Percentiles rank a stretch among this genome's conserved stretches.
phyloP scores from a whole-genome alignment of 2,797 vertebrate species.

The Micromesistius poutassou region DNA sequence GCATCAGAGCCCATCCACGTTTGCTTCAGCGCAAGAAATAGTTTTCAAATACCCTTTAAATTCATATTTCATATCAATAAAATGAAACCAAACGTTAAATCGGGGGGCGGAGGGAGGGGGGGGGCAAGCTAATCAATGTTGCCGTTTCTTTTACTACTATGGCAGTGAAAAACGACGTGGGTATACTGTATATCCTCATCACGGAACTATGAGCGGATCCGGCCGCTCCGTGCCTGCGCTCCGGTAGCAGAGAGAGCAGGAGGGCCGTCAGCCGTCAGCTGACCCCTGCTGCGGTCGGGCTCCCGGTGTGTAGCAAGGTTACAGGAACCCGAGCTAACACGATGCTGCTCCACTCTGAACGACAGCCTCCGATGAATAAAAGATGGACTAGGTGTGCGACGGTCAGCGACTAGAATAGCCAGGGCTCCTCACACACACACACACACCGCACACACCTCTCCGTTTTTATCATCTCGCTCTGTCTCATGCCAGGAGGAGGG shows the following conservation, averaged over 20 bases:
- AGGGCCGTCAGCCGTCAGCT: neutral
- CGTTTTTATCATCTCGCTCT: conserved; percentile 26
- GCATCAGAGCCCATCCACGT: neutral
- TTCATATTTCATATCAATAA: neutral
- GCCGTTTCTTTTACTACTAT: neutral
- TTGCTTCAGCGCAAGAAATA: neutral
- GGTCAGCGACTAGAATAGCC: conserved; percentile 42
- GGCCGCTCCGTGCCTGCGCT: neutral
- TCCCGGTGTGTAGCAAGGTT: conserved; percentile 26
- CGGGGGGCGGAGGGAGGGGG: no score
- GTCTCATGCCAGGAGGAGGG: conserved; percentile 23
- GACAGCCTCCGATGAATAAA: conserved; percentile 66
- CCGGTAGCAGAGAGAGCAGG: neutral
- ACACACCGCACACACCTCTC: conserved; percentile 18
- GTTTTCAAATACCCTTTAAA: neutral
- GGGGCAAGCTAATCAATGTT: neutral
- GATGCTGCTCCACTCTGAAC: conserved; percentile 47
- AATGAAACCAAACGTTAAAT: neutral
- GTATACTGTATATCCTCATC: neutral
- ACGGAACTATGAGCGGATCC: neutral
- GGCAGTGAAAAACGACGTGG: neutral
- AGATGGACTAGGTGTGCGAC: conserved; percentile 51
- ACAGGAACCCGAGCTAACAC: conserved; percentile 42
- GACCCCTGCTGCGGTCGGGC: neutral
- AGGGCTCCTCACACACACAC: conserved; percentile 21